Evolutionary conservation across 2,888 invertebrate genomes (phyloP).

Genomic region (Helleia helle): DNA sequence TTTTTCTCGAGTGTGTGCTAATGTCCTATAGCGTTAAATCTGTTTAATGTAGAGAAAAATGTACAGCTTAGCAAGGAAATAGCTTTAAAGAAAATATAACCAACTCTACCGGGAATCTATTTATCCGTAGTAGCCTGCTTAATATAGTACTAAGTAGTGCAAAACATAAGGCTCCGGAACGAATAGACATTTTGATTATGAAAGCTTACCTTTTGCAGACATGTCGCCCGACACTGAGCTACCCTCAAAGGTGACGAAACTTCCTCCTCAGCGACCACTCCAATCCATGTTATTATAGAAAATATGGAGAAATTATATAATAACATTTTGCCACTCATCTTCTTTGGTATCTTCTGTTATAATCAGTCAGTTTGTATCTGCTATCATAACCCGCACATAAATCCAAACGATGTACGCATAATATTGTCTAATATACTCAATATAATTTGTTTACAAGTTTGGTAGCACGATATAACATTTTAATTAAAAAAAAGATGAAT

Average conservation of each 20-base stretch:
- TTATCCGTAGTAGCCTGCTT: too few relatives aligned
- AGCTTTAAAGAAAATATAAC: too few relatives aligned
- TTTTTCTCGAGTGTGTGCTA: too few relatives aligned
- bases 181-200: too few relatives aligned
- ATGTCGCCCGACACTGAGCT: conserved; percentile 81
- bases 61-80: too few relatives aligned
- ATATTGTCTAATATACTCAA: conserved; percentile 39
- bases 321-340: conserved; percentile 74
- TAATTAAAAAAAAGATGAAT: neutral
- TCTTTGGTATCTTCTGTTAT: conserved; percentile 61
- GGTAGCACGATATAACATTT: conserved; percentile 12
- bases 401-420: conserved; percentile 40
- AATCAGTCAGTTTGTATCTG: conserved; percentile 42
- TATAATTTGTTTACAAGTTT: conserved; percentile 20
- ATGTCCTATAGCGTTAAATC: too few relatives aligned
- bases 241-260: conserved; percentile 81
- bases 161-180: too few relatives aligned
- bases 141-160: too few relatives aligned
- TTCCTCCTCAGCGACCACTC: conserved; percentile 75
- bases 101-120: too few relatives aligned
- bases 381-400: conserved; percentile 63
- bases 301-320: conserved; percentile 66
- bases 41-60: too few relatives aligned
- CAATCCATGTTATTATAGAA: conserved; percentile 63
- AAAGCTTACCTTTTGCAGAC: conserved; percentile 77